Evolutionary conservation across 2,797 vertebrate species (phyloP).

Genomic region (Intellagama lesueurii): DNA sequence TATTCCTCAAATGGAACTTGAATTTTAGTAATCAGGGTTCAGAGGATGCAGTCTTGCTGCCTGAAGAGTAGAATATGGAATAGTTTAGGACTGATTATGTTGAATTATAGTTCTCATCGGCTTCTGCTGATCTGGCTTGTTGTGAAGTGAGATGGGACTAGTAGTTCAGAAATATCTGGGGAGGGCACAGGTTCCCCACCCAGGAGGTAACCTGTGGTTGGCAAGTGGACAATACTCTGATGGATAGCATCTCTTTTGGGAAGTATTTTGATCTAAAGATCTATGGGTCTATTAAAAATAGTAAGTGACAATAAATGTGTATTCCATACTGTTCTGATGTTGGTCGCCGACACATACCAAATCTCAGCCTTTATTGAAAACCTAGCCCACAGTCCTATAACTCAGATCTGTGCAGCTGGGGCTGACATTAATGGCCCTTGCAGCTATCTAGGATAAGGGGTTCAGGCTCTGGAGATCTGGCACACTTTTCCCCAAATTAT

Average conservation of each 20-base stretch:
- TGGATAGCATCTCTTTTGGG: not conserved
- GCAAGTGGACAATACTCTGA: not conserved
- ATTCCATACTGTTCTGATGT: not conserved
- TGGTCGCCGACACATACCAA: too few species aligned
- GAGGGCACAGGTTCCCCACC: not conserved
- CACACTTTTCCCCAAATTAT: too few species aligned
- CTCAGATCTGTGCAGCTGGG: too few species aligned
- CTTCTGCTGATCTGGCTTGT: not conserved
- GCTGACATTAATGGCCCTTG: too few species aligned
- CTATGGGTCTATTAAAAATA: not conserved
- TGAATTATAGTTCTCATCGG: not conserved
- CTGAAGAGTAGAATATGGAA: not conserved
- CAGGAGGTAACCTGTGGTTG: not conserved
- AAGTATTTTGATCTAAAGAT: not conserved
- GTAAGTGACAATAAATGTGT: not conserved
- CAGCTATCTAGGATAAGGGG: too few species aligned
- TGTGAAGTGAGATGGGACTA: not conserved
- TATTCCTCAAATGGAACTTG: not conserved
- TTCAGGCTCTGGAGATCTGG: too few species aligned
- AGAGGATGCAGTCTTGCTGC: not conserved
- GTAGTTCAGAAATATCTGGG: not conserved
- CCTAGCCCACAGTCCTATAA: too few species aligned
- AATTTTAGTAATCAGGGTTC: not conserved
- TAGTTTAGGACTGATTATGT: not conserved
- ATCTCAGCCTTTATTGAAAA: too few species aligned